These are phyloP conservation scores for Todiramphus chloris DNA, from an alignment of 2,113 vertebrate genomes.

Conservation along the genomic window DNA sequence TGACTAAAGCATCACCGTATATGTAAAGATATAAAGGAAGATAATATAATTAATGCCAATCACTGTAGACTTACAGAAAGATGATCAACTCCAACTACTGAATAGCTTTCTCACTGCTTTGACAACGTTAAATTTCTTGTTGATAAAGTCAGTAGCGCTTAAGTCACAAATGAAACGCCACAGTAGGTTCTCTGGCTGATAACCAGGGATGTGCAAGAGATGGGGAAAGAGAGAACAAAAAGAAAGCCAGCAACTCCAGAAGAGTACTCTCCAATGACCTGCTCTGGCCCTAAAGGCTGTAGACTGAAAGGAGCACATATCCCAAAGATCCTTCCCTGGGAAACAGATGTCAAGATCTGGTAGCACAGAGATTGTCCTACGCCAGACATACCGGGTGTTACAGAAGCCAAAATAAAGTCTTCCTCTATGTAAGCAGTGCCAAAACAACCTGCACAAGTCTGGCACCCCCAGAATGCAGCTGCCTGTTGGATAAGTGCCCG, in stretches of 20 bases:
- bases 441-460: not conserved
- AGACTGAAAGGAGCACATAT: not conserved
- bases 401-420: not conserved
- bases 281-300: not conserved
- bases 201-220: not conserved
- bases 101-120: not conserved
- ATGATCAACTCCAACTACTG: not conserved
- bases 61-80: not conserved
- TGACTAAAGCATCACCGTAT: not conserved
- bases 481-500: rapidly evolving
- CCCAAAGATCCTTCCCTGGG: not conserved
- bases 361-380: not conserved
- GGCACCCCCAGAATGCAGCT: not conserved
- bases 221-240: not conserved
- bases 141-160: not conserved
- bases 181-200: not conserved
- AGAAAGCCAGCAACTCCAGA: not conserved
- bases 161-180: not conserved
- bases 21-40: not conserved
- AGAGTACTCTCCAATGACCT: not conserved
- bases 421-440: not conserved
- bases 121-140: not conserved
- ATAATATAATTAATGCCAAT: not conserved
- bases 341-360: not conserved
- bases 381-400: not conserved